A percentile compares a stretch with the other conserved stretches of the same genome.
Conservation (phyloP, 2,888 invertebrate species). For the Orthosia gothica region DNA sequence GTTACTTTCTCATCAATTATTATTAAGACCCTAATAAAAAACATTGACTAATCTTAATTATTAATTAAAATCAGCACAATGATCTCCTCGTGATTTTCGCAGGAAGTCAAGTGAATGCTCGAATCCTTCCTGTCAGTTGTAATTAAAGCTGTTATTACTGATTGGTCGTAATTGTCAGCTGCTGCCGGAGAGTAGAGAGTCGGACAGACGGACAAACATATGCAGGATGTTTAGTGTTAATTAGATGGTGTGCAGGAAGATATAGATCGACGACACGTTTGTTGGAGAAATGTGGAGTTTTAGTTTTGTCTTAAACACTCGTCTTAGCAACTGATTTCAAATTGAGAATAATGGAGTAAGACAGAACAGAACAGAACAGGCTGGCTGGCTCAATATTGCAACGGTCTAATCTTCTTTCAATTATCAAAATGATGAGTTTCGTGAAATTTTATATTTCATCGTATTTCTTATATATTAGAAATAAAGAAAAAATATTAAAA, state of each 20-base stretch:
- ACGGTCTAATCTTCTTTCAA: too few relatives aligned
- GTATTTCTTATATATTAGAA: too few relatives aligned
- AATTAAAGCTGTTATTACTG: slow-evolving; percentile 78
- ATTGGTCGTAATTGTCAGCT: slow-evolving; percentile 79
- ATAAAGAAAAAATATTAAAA: too few relatives aligned
- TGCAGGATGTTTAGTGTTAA: slow-evolving; percentile 50
- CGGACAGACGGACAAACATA: slow-evolving; percentile 29
- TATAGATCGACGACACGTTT: slow-evolving; percentile 16
- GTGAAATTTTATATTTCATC: too few relatives aligned
- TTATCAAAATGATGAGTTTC: too few relatives aligned
- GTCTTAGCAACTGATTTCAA: neutral
- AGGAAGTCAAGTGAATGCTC: slow-evolving; percentile 56
- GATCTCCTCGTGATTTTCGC: slow-evolving; percentile 45
- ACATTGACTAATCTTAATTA: neutral
- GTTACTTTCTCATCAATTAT: neutral
- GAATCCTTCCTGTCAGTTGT: slow-evolving; percentile 64
- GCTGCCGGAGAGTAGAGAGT: slow-evolving; percentile 69
- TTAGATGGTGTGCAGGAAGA: slow-evolving; percentile 25
- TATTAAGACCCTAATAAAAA: slow-evolving; percentile 30
- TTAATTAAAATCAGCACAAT: slow-evolving; percentile 41
- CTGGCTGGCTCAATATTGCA: too few relatives aligned
- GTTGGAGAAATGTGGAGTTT: neutral
- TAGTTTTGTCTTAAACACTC: neutral
- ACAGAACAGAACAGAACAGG: too few relatives aligned
- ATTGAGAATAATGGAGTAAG: neutral